Evolutionary conservation across 2,113 vertebrate species (phyloP).

Genomic region (Semnornis frantzii): DNA sequence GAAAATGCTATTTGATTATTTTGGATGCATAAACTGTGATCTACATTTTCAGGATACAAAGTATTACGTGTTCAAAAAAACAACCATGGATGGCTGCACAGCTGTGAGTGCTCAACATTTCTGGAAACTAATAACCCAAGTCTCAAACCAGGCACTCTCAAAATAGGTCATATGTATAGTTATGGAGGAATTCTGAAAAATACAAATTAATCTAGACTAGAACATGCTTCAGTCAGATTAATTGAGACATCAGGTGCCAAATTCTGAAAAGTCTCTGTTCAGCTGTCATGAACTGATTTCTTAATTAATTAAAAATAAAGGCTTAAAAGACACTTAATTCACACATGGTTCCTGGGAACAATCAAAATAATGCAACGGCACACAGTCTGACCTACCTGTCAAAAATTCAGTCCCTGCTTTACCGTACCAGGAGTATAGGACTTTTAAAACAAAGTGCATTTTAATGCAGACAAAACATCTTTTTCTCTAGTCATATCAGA

Average conservation of each 20-base stretch:
- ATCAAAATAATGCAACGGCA: background rate
- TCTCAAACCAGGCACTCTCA: background rate
- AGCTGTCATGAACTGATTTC: too few relatives aligned
- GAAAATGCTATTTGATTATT: background rate
- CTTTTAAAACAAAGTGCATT: background rate
- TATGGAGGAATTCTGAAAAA: background rate
- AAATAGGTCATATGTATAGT: background rate
- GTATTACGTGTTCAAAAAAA: background rate
- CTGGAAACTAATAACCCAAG: background rate
- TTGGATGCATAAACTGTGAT: background rate
- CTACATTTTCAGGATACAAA: background rate
- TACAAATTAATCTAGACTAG: background rate
- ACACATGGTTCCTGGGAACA: background rate
- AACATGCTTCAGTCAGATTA: background rate
- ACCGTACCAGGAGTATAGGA: background rate
- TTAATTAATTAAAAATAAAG: too few relatives aligned
- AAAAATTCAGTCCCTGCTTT: background rate
- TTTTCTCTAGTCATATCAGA: background rate
- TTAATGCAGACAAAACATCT: background rate
- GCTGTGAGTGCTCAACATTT: background rate
- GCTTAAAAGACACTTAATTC: background rate
- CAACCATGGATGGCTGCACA: background rate
- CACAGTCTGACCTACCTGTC: background rate
- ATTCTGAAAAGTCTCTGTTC: too few relatives aligned
- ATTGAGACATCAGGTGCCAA: too few relatives aligned